Evolutionary conservation across 2,113 vertebrate species (phyloP).

Genomic region (Corapipo altera): DNA sequence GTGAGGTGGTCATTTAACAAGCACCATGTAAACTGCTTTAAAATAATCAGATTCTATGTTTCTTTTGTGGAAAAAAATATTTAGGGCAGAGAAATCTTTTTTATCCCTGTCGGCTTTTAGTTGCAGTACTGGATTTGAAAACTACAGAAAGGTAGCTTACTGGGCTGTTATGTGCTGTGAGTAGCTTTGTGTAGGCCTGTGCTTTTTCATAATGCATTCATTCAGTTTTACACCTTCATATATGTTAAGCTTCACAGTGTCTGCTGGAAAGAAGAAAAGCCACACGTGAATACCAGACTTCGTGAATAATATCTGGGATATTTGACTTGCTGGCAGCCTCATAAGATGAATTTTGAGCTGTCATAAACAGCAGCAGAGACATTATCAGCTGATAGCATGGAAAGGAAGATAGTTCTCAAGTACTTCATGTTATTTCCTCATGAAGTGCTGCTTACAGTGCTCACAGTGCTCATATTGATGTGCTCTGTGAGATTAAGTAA

Average conservation of each 20-base stretch:
- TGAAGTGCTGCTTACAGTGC: not conserved
- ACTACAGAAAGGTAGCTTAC: not conserved
- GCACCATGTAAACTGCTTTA: not conserved
- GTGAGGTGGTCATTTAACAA: not conserved
- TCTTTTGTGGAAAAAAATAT: not conserved
- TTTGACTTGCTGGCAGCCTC: not conserved
- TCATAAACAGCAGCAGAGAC: not conserved
- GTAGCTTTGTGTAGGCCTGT: not conserved
- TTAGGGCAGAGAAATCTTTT: not conserved
- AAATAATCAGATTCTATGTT: not conserved
- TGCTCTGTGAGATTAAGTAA: not conserved
- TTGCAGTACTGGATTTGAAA: not conserved
- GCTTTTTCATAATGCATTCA: not conserved
- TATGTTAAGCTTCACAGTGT: not conserved
- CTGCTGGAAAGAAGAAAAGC: not conserved
- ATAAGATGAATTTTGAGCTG: not conserved
- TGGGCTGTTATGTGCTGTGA: not conserved
- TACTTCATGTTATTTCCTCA: not conserved
- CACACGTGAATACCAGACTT: not conserved
- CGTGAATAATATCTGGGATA: not conserved
- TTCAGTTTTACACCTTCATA: not conserved
- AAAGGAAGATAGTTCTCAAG: not conserved
- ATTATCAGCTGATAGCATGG: not conserved
- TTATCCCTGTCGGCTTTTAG: not conserved
- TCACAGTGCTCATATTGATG: fast-evolving